phyloP scores from a whole-genome alignment of 2,888 invertebrate genomes.

The Hemaris fuciformis region DNA sequence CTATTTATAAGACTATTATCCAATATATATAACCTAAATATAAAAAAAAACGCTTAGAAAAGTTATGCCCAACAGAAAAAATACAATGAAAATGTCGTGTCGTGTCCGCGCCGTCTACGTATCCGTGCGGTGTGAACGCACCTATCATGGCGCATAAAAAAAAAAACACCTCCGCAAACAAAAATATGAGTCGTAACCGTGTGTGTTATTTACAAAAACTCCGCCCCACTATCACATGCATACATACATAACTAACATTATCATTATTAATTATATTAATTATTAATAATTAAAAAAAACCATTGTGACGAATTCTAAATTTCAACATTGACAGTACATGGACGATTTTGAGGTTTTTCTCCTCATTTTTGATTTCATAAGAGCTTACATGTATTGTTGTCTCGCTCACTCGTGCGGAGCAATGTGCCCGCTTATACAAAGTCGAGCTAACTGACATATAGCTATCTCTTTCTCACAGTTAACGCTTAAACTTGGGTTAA shows the following conservation, averaged over 20 bases:
- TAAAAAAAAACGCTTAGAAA: background rate
- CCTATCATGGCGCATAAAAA: background rate
- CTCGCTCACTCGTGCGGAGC: too few relatives aligned
- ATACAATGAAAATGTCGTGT: background rate
- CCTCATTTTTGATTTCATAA: background rate
- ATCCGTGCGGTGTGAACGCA: background rate
- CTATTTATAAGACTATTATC: background rate
- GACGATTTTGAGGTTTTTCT: background rate
- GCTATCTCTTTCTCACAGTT: background rate
- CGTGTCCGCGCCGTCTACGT: background rate
- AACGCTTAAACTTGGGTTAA: too few relatives aligned
- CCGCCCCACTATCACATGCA: conserved; percentile 1
- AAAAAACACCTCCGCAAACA: background rate
- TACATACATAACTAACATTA: background rate
- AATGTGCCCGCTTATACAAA: too few relatives aligned
- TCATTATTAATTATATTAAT: conserved; percentile 2
- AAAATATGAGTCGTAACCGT: background rate
- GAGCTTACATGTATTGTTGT: background rate
- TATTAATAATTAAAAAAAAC: conserved; percentile 1
- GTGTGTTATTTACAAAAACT: conserved; percentile 1
- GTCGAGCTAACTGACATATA: too few relatives aligned
- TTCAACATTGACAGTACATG: conserved; percentile 7
- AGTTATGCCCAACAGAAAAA: background rate
- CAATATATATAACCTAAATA: background rate
- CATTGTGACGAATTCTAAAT: conserved; percentile 6